Evolutionary conservation across 2,888 invertebrate genomes (phyloP).

Genomic region (Sisyra terminalis): DNA sequence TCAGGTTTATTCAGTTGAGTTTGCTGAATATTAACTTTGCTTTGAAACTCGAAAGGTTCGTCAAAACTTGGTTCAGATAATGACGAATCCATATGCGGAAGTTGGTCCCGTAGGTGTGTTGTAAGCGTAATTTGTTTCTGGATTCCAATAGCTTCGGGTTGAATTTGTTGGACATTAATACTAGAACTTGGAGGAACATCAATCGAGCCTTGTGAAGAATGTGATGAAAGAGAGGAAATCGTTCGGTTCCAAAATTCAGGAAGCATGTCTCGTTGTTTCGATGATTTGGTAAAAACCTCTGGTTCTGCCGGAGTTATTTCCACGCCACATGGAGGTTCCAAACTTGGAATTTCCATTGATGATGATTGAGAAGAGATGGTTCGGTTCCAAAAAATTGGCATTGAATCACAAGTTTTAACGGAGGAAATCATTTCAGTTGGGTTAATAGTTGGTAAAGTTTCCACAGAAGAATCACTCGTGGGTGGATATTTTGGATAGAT

Average conservation of each 20-base stretch:
- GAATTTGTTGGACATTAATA: background rate
- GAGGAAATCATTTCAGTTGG: background rate
- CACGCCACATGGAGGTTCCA: background rate
- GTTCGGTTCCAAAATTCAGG: constrained; percentile 2
- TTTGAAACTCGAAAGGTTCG: background rate
- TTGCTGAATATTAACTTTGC: constrained; percentile 2
- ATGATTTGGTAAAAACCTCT: background rate
- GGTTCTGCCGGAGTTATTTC: too few relatives aligned
- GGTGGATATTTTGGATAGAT: background rate
- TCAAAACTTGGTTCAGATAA: constrained; percentile 1
- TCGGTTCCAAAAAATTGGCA: background rate
- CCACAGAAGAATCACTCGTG: too few relatives aligned
- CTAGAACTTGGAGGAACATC: background rate
- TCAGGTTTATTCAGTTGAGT: background rate
- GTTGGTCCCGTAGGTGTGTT: background rate
- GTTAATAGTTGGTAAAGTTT: too few relatives aligned
- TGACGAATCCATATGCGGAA: constrained; percentile 1
- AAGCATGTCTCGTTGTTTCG: constrained; percentile 1
- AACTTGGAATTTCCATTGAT: background rate
- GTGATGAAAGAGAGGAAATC: background rate
- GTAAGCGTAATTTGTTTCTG: constrained; percentile 2
- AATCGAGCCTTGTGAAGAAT: background rate
- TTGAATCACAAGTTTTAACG: background rate
- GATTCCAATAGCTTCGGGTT: background rate
- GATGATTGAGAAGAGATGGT: too few relatives aligned